Evolutionary conservation across 2,113 vertebrate genomes (phyloP), one percentile per base, ranked within the genome.

Genomic region (Mormoops blainvillei): DNA sequence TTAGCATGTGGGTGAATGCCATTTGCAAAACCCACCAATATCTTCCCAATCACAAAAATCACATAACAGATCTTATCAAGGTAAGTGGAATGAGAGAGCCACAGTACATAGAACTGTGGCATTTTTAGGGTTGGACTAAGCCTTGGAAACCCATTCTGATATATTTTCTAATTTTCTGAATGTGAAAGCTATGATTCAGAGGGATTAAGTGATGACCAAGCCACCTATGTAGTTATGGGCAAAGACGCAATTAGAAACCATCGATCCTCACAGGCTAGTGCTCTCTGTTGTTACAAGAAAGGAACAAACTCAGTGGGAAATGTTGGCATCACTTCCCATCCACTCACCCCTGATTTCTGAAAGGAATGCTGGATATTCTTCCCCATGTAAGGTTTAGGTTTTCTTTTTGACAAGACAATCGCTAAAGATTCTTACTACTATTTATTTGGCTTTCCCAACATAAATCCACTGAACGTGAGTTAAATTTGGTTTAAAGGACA

Each of bases 331-430:
- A 41, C 19, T 77, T 91, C 2, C 12, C 58, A 22, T n/a, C 71
- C 83, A 88, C 11, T 87, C n/a, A 61, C 18, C 65, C 26, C 95
- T 61, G 54, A 94, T 84, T 96, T 89, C 54, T 80, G 76, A 36
- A 85, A 94, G 41, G 45, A 82, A 85, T 24, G 19, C 3, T 36
- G 41, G 71, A 70, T 54, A 33, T 36, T 63, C 31, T 68, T 13
- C 33, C 54, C 2, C 13, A 67, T 52, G 45, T 14, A 76, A 58
- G 11, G 3, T 33, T 87, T 70, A 65, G 9, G 3, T 41, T 89
- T 74, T 78, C 18, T 81, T 83, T 33, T 91, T 85, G 20, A 78
- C 33, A 90, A 68, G 58, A 85, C 18, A 71, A 81, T 93, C 48
- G 24, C 16, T 88, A 81, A 85, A 92, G 68, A 33, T 26, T 61